Evolutionary conservation across 2,113 vertebrate species (phyloP).

Genomic region (Gadus macrocephalus): DNA sequence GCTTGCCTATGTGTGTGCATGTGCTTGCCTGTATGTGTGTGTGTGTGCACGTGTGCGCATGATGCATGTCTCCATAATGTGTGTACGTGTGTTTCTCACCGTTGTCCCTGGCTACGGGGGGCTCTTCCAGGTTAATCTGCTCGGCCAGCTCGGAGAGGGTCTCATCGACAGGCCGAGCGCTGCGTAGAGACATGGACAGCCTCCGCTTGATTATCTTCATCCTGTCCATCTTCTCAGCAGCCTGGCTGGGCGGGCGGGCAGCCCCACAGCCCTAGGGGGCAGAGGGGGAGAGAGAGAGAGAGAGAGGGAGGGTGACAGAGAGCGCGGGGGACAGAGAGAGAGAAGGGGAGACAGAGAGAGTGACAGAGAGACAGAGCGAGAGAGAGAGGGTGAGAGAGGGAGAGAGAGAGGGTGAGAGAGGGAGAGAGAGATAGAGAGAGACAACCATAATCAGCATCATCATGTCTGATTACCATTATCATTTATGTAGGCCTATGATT

Average conservation of each 20-base stretch:
- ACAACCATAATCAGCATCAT: conserved; percentile 27
- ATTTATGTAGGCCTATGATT: conserved; percentile 6
- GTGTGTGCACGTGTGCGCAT: background rate
- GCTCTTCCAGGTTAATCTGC: conserved; percentile 71
- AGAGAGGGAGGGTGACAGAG: no score
- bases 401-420: no score
- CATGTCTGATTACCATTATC: conserved; percentile 7
- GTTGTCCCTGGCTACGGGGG: conserved; percentile 61
- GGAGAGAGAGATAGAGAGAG: background rate
- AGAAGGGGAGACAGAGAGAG: no score
- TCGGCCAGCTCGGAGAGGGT: conserved; percentile 77
- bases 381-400: no score
- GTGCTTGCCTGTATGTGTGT: background rate
- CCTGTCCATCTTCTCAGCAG: conserved; percentile 71
- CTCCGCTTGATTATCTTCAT: conserved; percentile 80
- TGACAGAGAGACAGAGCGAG: no score
- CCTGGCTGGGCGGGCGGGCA: conserved; percentile 24
- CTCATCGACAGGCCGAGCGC: conserved; percentile 73
- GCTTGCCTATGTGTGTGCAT: background rate
- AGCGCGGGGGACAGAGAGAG: no score
- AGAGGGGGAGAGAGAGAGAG: no score
- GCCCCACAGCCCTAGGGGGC: conserved; percentile 50
- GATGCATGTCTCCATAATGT: conserved; percentile 1
- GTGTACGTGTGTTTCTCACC: conserved; percentile 54
- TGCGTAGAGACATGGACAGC: conserved; percentile 77